phyloP scores from a whole-genome alignment of 2,797 vertebrate genomes.

The Uromys caudimaculatus region DNA sequence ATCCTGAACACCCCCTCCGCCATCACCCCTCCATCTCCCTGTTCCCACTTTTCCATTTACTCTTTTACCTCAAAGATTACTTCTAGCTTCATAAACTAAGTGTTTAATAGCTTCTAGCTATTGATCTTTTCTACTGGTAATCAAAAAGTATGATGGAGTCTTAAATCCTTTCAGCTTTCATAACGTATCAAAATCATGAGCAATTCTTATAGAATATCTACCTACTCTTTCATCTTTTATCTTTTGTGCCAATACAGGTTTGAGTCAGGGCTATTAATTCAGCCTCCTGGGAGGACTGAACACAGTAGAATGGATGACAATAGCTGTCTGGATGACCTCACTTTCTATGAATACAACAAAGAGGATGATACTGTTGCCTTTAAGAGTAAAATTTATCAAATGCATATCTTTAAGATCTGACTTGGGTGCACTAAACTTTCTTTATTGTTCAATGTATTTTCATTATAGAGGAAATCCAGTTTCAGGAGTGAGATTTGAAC shows the following conservation, averaged over 20 bases:
- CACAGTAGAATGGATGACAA: background rate
- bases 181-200: background rate
- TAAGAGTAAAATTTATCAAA: constrained; percentile 31
- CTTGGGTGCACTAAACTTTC: background rate
- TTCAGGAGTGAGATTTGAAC: background rate
- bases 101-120: constrained; percentile 23
- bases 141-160: background rate
- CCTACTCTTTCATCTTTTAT: constrained; percentile 27
- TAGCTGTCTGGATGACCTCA: background rate
- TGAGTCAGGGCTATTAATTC: constrained; percentile 36
- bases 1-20: background rate
- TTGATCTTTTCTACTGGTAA: background rate
- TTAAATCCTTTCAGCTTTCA: constrained; percentile 43
- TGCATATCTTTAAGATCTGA: background rate
- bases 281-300: background rate
- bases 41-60: background rate
- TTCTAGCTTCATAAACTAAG: background rate
- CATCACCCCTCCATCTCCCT: background rate
- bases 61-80: background rate
- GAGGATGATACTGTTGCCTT: background rate
- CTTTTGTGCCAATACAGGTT: background rate
- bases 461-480: background rate
- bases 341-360: constrained; percentile 23
- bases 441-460: constrained; percentile 4
- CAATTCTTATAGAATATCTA: constrained; percentile 41